Percentiles rank a stretch among this genome's conserved stretches.
Evolutionary conservation across 2,113 vertebrate genomes (phyloP).

Genomic region (Pituophis catenifer): DNA sequence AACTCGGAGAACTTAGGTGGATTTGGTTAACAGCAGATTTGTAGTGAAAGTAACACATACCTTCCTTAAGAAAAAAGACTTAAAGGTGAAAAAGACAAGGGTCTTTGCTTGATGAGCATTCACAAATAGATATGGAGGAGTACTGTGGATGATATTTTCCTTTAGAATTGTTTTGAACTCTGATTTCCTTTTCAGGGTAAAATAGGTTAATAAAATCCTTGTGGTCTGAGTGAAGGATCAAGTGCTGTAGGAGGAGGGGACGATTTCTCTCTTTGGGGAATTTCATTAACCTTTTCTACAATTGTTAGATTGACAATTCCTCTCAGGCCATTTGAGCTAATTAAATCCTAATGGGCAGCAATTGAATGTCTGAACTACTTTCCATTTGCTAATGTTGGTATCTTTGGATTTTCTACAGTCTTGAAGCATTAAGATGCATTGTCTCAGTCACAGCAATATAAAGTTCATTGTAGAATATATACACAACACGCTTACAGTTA

Average conservation of each 20-base stretch:
- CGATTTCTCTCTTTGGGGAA: slow-evolving; percentile 7
- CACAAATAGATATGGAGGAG: neutral
- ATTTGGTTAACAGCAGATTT: neutral
- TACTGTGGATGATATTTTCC: neutral
- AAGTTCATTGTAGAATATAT: neutral
- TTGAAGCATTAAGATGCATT: neutral
- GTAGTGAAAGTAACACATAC: neutral
- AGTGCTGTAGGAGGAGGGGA: slow-evolving; percentile 37
- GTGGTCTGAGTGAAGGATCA: slow-evolving; percentile 7
- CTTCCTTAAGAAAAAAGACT: neutral
- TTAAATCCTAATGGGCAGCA: slow-evolving; percentile 45
- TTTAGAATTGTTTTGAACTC: neutral
- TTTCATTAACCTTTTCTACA: slow-evolving; percentile 36
- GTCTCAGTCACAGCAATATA: neutral
- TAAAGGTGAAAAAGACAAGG: neutral
- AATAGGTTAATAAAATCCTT: slow-evolving; percentile 16
- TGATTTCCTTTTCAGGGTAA: slow-evolving; percentile 8
- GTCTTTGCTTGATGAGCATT: neutral
- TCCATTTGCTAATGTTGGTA: neutral
- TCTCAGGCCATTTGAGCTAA: slow-evolving; percentile 38
- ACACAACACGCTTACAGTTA: neutral
- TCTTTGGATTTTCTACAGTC: neutral
- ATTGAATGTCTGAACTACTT: slow-evolving; percentile 29
- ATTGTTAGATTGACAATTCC: slow-evolving; percentile 10
- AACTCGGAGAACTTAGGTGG: neutral